Evolutionary conservation across 2,888 invertebrate species (phyloP), one percentile per base, ranked within the genome.

Genomic region (Allolobophora icterica): DNA sequence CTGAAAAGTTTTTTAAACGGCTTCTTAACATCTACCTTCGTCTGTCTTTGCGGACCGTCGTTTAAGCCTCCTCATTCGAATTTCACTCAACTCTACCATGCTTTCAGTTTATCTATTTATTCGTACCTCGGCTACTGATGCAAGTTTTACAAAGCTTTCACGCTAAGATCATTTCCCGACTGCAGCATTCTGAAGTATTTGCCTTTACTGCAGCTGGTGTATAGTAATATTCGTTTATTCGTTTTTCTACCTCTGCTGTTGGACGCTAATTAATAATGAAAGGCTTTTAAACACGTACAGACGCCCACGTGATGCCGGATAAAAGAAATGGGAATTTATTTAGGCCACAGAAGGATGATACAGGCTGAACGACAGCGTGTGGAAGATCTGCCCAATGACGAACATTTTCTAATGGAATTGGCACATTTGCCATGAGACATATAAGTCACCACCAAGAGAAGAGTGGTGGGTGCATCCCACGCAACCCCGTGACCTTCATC

Each of bases 131-230:
- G n/a, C 71, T n/a, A 11, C 30, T 71, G 71, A 71, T 71, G 71
- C 21, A 71, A 71, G n/a, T 71, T 71, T 71, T n/a, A n/a, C 71
- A 71, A 71, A 71, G 71, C 71, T 71, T 71, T 71, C 71, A 71
- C 8, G n/a, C 71, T 71, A 71, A 71, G 30, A n/a, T 71, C 71
- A 8, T 71, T 71, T 84, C 58, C 83, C 71, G 33, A 83, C 30
- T 30, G 15, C 8, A 8, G 30, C 30, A n/a, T 71, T 71, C n/a
- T 8, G 71, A 24, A 21, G 52, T 24, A 24, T 52, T 24, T 52
- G 24, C 24, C 1, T 52, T 24, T 24, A 24, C 52, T 52, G 24
- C 24, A 4, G 52, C 24, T 52, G 8, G 42, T 52, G 1, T 24
- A 52, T 24, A 4, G 2, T 24, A 24, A 52, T 24, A 52, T 52